phyloP scores from a whole-genome alignment of 2,888 invertebrate species.

The Aporophyla lueneburgensis region DNA sequence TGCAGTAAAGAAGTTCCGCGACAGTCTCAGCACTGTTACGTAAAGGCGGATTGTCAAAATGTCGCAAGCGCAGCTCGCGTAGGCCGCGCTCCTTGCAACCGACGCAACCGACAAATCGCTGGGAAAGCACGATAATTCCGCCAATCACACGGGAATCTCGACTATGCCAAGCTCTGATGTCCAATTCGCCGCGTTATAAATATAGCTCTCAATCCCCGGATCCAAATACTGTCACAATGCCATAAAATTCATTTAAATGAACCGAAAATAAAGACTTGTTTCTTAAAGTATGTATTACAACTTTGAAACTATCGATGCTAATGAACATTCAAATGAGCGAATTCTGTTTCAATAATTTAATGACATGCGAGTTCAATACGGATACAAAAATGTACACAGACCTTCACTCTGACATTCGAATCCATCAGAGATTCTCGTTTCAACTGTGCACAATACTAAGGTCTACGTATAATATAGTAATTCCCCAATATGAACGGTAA shows the following conservation, averaged over 20 bases:
- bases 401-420: slow-evolving; percentile 83
- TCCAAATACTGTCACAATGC: slow-evolving; percentile 36
- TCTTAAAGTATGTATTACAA: slow-evolving; percentile 9
- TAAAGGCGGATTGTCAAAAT: slow-evolving; percentile 85
- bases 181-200: slow-evolving; percentile 58
- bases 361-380: slow-evolving; percentile 63
- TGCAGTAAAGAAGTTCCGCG: slow-evolving; percentile 57
- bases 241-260: not conserved
- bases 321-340: slow-evolving; percentile 30
- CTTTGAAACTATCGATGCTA: slow-evolving; percentile 7
- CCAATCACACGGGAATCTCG: slow-evolving; percentile 78
- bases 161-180: slow-evolving; percentile 66
- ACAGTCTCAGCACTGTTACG: slow-evolving; percentile 74
- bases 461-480: slow-evolving; percentile 75
- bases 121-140: slow-evolving; percentile 77
- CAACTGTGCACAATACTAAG: slow-evolving; percentile 75
- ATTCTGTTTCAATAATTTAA: slow-evolving; percentile 63
- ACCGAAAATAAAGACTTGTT: slow-evolving; percentile 12
- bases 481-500: slow-evolving; percentile 84
- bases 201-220: slow-evolving; percentile 44
- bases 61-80: slow-evolving; percentile 86
- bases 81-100: slow-evolving; percentile 73
- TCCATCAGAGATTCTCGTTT: slow-evolving; percentile 78
- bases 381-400: slow-evolving; percentile 71
- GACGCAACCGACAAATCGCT: slow-evolving; percentile 78